Evolutionary conservation across 1,140 invertebrate species (phyloP), one percentile per base, ranked within the genome.

Genomic region (Ceratina calcarata): DNA sequence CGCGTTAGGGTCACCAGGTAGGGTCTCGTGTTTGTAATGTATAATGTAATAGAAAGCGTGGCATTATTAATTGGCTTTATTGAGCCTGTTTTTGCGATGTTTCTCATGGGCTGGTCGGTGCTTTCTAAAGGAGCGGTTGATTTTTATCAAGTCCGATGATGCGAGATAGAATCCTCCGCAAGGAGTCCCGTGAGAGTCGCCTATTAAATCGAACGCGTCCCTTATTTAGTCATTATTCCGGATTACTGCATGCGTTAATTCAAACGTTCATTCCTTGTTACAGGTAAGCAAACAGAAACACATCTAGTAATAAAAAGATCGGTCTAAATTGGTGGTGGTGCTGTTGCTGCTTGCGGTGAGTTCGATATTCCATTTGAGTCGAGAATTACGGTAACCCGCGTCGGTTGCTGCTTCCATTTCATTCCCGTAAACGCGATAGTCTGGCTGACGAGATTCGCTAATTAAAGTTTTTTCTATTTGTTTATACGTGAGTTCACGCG

Each of bases 261-360:
- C 16, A 53, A n/a, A 24, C 10, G 20, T 66, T 15, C 51, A 18
- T 66, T 15, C 32, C 27, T 71, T 49, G 7, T 74, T 12, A 60
- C 71, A 79, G 78, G 78, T 79, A 79, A 79, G 78, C 70, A 37
- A 65, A 53, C 53, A 66, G 6, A 60, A 13, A 24, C 7, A n/a
- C 8, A 18, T 45, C 37, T 45, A 6, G 20, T 74, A 3, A 7
- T 37, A 2, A 0, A 24, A 8, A 18, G n/a, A 15, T 7, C 1
- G 18, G 0, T 16, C 6, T 37, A n/a, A 61, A 37, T n/a, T 37
- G 22, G 57, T 4, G 3, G 4, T 6, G 37, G 6, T 4, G 3
- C 15, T 6, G 37, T 3, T 45, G 37, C 51, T 16, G 18, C 64
- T 8, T 16, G 58, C 49, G 77, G 77, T 73, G 37, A 73, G 77